phyloP scores from a whole-genome alignment of 2,113 vertebrate species.

The Phylloscopus trochiloides region DNA sequence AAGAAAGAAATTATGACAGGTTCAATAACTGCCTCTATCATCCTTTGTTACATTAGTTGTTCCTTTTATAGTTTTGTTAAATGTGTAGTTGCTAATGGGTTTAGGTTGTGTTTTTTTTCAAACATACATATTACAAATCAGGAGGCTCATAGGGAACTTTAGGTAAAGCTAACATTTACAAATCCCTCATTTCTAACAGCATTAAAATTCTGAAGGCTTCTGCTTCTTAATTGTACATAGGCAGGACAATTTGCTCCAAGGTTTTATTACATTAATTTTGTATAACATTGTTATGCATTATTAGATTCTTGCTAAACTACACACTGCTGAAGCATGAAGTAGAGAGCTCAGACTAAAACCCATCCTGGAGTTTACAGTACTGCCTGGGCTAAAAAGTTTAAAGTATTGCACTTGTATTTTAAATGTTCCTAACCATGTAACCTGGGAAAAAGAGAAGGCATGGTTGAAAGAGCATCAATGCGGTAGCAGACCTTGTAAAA shows the following conservation, averaged over 20 bases:
- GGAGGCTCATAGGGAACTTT: neutral
- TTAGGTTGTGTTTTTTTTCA: neutral
- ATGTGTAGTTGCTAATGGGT: neutral
- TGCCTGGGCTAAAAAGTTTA: neutral
- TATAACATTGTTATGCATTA: slow-evolving; percentile 44
- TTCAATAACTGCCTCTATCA: neutral
- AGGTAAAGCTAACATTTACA: slow-evolving; percentile 19
- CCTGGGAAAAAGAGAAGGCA: neutral
- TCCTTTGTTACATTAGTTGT: neutral
- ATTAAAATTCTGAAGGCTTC: slow-evolving; percentile 31
- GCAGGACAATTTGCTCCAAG: slow-evolving; percentile 40
- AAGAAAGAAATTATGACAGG: neutral
- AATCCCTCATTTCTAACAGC: neutral
- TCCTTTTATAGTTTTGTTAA: neutral
- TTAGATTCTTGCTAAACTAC: slow-evolving; percentile 32
- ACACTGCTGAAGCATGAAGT: slow-evolving; percentile 9
- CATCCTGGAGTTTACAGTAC: neutral
- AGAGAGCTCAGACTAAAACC: neutral
- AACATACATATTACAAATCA: neutral
- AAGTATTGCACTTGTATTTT: neutral
- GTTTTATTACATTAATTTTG: slow-evolving; percentile 59
- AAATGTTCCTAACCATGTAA: neutral
- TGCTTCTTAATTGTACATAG: slow-evolving; percentile 46
- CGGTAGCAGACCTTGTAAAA: neutral
- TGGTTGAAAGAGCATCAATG: neutral